These are phyloP conservation scores for Laticauda colubrina DNA, from an alignment of 2,113 vertebrate genomes.

Conservation along the genomic window DNA sequence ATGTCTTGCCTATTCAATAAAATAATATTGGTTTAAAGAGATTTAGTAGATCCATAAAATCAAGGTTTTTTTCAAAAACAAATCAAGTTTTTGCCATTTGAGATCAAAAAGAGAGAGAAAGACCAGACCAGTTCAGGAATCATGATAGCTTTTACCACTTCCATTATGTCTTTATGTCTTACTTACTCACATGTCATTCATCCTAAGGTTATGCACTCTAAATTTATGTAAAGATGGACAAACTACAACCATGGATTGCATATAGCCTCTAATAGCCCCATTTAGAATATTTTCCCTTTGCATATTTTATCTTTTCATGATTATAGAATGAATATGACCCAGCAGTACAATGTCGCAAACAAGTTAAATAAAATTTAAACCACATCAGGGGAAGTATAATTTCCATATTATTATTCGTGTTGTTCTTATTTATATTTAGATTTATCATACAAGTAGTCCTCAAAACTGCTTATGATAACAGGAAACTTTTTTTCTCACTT, in stretches of 20 bases:
- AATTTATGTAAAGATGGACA: neutral
- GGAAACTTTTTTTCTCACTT: neutral
- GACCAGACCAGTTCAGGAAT: neutral
- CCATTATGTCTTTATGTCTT: neutral
- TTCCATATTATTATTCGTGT: neutral
- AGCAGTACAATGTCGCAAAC: neutral
- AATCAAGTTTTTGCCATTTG: neutral
- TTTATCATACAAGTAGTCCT: neutral
- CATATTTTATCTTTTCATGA: neutral
- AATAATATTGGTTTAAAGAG: neutral
- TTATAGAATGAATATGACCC: neutral
- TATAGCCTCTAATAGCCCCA: neutral
- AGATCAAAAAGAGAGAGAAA: neutral
- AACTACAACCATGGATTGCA: neutral
- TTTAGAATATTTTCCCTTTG: neutral
- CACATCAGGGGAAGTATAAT: neutral
- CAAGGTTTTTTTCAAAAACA: neutral
- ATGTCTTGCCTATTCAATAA: neutral
- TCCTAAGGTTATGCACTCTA: neutral
- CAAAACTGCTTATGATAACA: neutral
- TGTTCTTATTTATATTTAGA: neutral
- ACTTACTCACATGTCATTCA: neutral
- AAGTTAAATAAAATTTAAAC: neutral
- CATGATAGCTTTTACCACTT: neutral
- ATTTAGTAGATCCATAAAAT: neutral